Conservation (phyloP, 2,888 invertebrate genomes). For the Bruchidius siliquastri region DNA sequence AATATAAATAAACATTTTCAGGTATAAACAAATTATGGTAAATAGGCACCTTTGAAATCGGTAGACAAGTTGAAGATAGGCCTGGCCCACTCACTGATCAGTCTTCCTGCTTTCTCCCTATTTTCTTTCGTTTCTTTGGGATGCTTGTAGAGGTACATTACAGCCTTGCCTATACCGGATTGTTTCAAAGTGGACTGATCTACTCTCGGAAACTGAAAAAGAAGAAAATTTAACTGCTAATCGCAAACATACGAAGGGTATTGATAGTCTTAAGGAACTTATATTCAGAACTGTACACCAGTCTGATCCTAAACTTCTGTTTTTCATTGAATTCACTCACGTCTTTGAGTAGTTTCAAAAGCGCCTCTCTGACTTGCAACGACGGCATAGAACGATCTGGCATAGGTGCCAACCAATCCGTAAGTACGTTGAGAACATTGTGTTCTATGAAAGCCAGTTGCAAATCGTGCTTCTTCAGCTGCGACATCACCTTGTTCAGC, state of each 20-base stretch:
- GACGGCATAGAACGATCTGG: conserved; percentile 96
- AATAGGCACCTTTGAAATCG: conserved; percentile 71
- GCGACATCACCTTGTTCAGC: conserved; percentile 83
- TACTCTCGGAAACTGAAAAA: conserved; percentile 75
- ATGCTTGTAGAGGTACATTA: conserved; percentile 99
- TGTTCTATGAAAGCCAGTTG: conserved; percentile 95
- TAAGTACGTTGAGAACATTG: conserved; percentile 82
- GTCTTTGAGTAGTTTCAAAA: conserved; percentile 74
- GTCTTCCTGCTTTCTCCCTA: conserved; percentile 80
- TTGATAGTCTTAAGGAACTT: too few species aligned
- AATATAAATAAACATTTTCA: too few species aligned
- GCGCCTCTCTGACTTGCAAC: conserved; percentile 82
- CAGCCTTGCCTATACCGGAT: conserved; percentile 97
- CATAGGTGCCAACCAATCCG: conserved; percentile 98
- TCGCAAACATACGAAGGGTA: too few species aligned
- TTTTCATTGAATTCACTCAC: conserved; percentile 57
- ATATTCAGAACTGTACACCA: too few species aligned
- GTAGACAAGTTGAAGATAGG: conserved; percentile 95
- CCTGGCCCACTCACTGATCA: conserved; percentile 96
- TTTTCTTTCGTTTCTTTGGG: conserved; percentile 94
- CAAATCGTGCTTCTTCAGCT: conserved; percentile 91
- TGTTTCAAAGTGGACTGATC: conserved; percentile 88
- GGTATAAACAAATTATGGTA: neutral
- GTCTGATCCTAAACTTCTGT: too few species aligned
- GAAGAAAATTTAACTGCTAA: neutral